Conservation (phyloP, 2,113 vertebrate species). For the Todiramphus saurophagus region DNA sequence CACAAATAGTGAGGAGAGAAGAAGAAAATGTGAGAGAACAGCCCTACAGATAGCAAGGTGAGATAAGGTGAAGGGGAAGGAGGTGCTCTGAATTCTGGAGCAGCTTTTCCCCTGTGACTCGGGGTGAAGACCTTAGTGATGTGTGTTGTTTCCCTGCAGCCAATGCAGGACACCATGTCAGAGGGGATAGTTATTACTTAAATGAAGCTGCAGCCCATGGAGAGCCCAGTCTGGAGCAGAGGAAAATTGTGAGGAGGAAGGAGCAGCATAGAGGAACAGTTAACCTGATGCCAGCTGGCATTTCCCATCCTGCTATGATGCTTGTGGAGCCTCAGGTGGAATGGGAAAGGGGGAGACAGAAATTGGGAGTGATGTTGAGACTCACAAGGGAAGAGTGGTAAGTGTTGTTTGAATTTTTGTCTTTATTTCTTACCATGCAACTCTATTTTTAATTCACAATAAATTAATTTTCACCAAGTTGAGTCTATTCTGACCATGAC, state of each 20-base stretch:
- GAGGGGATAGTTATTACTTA: not conserved
- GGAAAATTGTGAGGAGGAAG: not conserved
- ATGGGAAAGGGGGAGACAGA: rapidly evolving
- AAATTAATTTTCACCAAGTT: not conserved
- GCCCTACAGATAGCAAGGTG: not conserved
- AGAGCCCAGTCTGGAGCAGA: not conserved
- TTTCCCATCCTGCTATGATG: rapidly evolving
- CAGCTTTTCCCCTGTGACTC: not conserved
- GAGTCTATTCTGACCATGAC: not conserved
- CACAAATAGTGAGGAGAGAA: not conserved
- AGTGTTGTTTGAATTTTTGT: not conserved
- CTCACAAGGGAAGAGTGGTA: rapidly evolving
- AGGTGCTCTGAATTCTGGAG: not conserved
- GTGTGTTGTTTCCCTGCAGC: too few species aligned
- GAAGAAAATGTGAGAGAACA: not conserved
- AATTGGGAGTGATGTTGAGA: not conserved
- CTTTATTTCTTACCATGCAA: not conserved
- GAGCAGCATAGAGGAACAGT: not conserved
- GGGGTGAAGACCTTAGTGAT: not conserved
- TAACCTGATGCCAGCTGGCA: rapidly evolving
- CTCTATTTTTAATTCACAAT: not conserved
- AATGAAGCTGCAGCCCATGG: not conserved
- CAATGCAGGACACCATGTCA: not conserved
- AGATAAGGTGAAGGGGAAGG: not conserved
- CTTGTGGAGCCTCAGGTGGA: not conserved